Base-by-base conservation (phyloP, 2,113 vertebrate species). In the Ondatra zibethicus region DNA sequence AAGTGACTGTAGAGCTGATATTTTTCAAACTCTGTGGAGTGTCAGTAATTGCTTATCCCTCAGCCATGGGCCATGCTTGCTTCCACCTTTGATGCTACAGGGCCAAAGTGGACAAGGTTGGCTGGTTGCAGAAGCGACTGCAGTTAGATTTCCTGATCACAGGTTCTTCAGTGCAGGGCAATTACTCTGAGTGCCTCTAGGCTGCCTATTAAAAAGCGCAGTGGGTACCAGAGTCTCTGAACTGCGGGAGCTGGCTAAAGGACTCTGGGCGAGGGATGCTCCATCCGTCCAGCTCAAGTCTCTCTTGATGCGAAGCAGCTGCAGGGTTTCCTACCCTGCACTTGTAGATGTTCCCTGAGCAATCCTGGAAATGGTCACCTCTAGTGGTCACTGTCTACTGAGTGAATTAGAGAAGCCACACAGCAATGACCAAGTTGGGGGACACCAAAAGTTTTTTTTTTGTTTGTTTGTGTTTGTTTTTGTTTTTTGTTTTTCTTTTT, bases 291-390 rank as follows among this genome's bases (percentile, higher is more conserved):
- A 84, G 42, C 50, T 82, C 55, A n/a, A 82, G n/a, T 66, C 61
- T 14, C 12, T 47, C 77, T 86, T n/a, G 73, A 73, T 77, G 76
- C 36, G 72, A 77, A 89, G 73, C 45, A 45, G 47, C 27, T 70
- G n/a, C 61, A 7, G 47, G n/a, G 85, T 50, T 92, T 97, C 96
- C 92, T 92, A 92, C 19, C 58, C 31, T 73, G 6, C 66, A 68
- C 84, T 87, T 80, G 88, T 90, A 96, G 96, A 88, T 97, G 95
- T 95, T 96, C 94, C 94, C 70, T 66, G 61, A 96, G 77, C 66
- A 96, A 58, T 76, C 94, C 92, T 94, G 85, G 92, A 96, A 94
- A 85, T 88, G 66, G 70, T 47, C 84, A 75, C 31, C 92, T 4
- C 19, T 55, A 50, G 75, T 45, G 77, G 77, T 81, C 78, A 70